Conservation (phyloP, 2,888 invertebrate species). For the Deroplatys truncata region DNA sequence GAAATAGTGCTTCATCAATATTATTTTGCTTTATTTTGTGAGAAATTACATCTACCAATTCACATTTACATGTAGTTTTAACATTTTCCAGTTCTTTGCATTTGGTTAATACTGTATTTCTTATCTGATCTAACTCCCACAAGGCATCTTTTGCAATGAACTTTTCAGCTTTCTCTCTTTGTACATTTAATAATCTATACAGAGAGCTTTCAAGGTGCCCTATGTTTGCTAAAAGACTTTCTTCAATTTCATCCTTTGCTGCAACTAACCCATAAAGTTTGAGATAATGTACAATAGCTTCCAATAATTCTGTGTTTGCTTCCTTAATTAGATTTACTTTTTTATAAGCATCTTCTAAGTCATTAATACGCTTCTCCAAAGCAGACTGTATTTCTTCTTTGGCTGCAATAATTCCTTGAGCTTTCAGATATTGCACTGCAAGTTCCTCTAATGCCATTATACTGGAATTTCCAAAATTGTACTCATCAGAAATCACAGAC, state of each 20-base stretch:
- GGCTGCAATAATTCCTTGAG: constrained; percentile 10
- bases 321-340: background rate
- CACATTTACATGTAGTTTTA: background rate
- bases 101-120: background rate
- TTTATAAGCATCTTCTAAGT: constrained; percentile 9
- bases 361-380: background rate
- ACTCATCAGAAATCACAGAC: background rate
- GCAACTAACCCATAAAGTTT: background rate
- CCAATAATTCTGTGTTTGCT: background rate
- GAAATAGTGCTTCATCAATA: background rate
- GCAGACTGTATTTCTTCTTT: constrained; percentile 19
- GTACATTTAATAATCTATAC: background rate
- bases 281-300: background rate
- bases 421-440: constrained; percentile 17
- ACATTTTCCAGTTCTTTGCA: constrained; percentile 1
- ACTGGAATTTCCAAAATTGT: background rate
- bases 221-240: background rate
- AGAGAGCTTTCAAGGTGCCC: background rate
- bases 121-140: background rate
- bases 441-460: constrained; percentile 7
- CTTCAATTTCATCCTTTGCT: background rate
- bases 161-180: background rate
- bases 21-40: background rate
- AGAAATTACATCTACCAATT: background rate
- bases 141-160: background rate